Conservation (phyloP, 2,113 vertebrate genomes). For the Brachirus orientalis region DNA sequence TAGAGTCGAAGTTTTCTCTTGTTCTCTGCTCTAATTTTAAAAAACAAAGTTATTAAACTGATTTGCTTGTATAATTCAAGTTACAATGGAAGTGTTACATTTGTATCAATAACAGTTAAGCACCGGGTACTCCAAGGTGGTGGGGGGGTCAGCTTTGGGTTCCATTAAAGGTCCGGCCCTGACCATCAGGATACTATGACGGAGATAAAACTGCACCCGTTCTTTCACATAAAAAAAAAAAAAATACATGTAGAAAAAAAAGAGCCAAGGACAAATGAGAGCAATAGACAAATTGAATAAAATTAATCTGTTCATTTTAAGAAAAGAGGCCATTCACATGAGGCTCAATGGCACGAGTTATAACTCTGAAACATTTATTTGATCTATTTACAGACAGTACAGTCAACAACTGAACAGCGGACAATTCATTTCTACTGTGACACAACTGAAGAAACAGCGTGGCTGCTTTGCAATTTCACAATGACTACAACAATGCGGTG, state of each 20-base stretch:
- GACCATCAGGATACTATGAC: neutral
- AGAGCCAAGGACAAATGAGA: neutral
- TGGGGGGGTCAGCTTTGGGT: too few relatives aligned
- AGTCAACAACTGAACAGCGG: slow-evolving; percentile 59
- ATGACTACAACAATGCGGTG: slow-evolving; percentile 48
- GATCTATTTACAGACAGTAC: slow-evolving; percentile 78
- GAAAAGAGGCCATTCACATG: slow-evolving; percentile 46
- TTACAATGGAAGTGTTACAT: too few relatives aligned
- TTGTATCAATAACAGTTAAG: too few relatives aligned
- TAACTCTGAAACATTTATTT: slow-evolving; percentile 83
- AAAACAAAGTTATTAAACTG: too few relatives aligned
- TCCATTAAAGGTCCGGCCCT: too few relatives aligned
- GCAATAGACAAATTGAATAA: neutral
- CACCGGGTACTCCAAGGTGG: too few relatives aligned
- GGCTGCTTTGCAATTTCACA: slow-evolving; percentile 62
- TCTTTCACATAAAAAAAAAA: too few relatives aligned
- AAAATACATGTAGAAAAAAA: too few relatives aligned
- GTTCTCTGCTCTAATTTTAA: too few relatives aligned
- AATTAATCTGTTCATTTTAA: slow-evolving; percentile 3
- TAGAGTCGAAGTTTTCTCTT: too few relatives aligned
- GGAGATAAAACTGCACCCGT: neutral
- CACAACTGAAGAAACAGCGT: slow-evolving; percentile 39
- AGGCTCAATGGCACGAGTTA: slow-evolving; percentile 51
- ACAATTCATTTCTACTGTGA: slow-evolving; percentile 49
- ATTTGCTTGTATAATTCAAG: too few relatives aligned